Base-by-base conservation (phyloP, 2,888 invertebrate genomes). In the Mellilla xanthometata region DNA sequence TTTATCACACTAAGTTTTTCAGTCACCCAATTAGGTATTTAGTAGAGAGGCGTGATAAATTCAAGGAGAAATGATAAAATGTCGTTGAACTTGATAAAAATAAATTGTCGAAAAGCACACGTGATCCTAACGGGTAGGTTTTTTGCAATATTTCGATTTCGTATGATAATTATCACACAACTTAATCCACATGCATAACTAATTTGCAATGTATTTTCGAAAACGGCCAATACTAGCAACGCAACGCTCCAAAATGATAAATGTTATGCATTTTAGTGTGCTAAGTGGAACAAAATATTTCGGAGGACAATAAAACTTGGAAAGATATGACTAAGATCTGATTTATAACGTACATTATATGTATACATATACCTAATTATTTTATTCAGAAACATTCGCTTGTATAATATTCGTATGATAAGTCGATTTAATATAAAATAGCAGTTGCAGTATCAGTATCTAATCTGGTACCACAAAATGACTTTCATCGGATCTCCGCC, bases 21-120 rank as follows among this genome's bases (percentile, higher is more conserved):
- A 54, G 46, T 38, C 32, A 55, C 48, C 60, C 55, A 63, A 65
- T 68, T 66, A 28, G 36, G 28, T 28, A 62, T 68, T 75, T 71
- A 52, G 65, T 60, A 74, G 68, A 19, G 15, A 76, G 65, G 54
- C 46, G 58, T 57, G 79, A 85, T 80, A 80, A 76, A 57, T 74
- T 74, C 87, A 88, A 87, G 87, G 87, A 62, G 64, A 83, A 67
- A 62, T 61, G 85, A 86, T 87, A 79, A 83, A 70, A 61, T 68
- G 85, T 81, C 79, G 72, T 65, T 80, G 82, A 86, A 84, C 87
- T 79, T 80, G 76, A 80, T 70, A 62, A 57, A 70, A 72, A 71
- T 70, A 71, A 62, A 56, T 51, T 40, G 50, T 28, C 23, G 22
- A 10, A 27, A 27, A 28, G 28, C 9, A 28, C n/a, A 12, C 19